Evolutionary conservation across 2,797 vertebrate species (phyloP), one percentile per base, ranked within the genome.

Genomic region (Hapalemur alaotrensis): DNA sequence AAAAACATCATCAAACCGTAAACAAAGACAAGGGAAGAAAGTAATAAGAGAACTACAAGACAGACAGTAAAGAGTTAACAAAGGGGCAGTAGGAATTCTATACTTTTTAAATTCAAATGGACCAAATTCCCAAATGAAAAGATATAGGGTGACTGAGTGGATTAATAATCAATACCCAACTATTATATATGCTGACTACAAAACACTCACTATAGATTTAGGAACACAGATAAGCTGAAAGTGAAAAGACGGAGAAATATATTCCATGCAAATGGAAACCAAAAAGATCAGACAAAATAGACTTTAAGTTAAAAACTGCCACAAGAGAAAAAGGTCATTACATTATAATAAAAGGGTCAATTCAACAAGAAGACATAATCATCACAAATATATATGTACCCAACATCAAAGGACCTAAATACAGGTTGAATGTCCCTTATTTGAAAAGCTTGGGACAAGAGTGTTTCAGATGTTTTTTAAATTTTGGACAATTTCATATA

Each of bases 101-200:
- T 38, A 91, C 4, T 18, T 61, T 87, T 57, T 61, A 25, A 41
- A 50, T 73, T 10, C 38, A 17, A 83, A 50, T 32, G 25, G n/a
- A 38, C 3, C 10, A 18, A 41, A 75, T 0, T 52, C n/a, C 7
- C 9, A 38, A 63, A 23, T 30, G 32, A 75, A 73, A 91, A 54
- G 14, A 25, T 0, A 14, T n/a, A 32, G 17, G 7, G 3, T 38
- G 2, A 1, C 12, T 30, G 43, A 61, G 4, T 43, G 1, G 7
- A 52, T 25, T 73, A 28, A 48, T 63, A 63, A 20, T 8, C 0
- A 5, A 80, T 52, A 48, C 2, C 13, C 32, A 17, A 61, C 30
- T 63, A 59, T 32, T 50, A 28, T 14, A 14, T 22, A 54, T 54
- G 22, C 1, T 63, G 25, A 73, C 28, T 65, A n/a, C 1, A 63